Evolutionary conservation across 2,888 invertebrate species (phyloP), one percentile per base, ranked within the genome.

Genomic region (Clanis bilineata): DNA sequence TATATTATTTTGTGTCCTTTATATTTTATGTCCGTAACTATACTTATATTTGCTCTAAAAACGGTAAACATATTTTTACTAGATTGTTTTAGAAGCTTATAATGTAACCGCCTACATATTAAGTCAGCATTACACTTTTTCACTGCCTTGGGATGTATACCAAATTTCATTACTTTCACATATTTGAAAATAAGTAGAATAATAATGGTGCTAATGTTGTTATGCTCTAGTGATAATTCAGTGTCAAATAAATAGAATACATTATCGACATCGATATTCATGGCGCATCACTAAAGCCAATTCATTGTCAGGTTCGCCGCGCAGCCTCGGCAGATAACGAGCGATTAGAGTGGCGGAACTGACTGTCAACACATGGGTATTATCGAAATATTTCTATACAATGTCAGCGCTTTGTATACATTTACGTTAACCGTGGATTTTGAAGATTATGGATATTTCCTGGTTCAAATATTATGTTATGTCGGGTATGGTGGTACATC

Each of bases 221-320:
- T 23, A 45, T 2, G 10, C 23, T n/a, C 23, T 10, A 23, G 23
- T 9, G 9, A 1, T 18, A 18, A 15, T 18, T 18, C 15, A 18
- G 7, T 18, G 15, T 18, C 6, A 41, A 41, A 18, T 6, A 15
- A 15, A 36, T 21, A n/a, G 23, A n/a, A n/a, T n/a, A n/a, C 23
- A 28, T 15, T 61, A 71, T 76, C 76, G 75, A 77, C 60, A 68
- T 68, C 65, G 67, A 72, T 59, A 62, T 56, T 58, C n/a, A 4
- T 4, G 32, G 61, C 65, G 22, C 87, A 78, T 71, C 86, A 78
- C 88, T 88, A 86, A 6, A 22, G 45, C 62, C 66, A 85, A 79
- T 90, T 92, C 91, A 92, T 86, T 92, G 91, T 92, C 91, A 92
- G 90, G 91, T 90, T 91, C 91, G 90, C 73, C 62, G 72, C 69